Conservation (phyloP, 2,888 invertebrate species). For the Beris chalybata region DNA sequence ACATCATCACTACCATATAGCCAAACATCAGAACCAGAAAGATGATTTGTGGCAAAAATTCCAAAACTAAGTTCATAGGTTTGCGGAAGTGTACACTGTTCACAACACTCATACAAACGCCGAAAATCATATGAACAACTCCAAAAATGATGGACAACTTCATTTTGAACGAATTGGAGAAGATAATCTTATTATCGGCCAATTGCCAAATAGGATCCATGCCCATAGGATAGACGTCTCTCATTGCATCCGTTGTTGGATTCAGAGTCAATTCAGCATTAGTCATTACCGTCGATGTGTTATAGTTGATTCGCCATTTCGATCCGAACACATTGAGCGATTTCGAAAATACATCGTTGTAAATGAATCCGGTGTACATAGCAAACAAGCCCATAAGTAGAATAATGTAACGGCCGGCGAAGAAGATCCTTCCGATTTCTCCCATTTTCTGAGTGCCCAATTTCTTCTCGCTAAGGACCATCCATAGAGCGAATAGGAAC, state of each 20-base stretch:
- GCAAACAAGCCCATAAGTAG: constrained; percentile 96
- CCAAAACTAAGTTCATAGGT: constrained; percentile 70
- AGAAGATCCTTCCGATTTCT: constrained; percentile 97
- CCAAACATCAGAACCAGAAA: constrained; percentile 86
- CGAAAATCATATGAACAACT: constrained; percentile 92
- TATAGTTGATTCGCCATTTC: constrained; percentile 70
- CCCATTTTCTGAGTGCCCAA: constrained; percentile 70
- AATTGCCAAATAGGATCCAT: constrained; percentile 78
- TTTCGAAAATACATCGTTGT: constrained; percentile 97
- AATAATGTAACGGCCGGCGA: constrained; percentile 96
- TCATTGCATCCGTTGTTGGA: constrained; percentile 60
- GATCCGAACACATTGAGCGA: constrained; percentile 93
- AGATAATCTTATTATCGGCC: constrained; percentile 88
- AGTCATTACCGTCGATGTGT: constrained; percentile 56
- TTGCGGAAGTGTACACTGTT: constrained; percentile 75
- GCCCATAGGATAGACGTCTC: constrained; percentile 73
- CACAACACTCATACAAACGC: constrained; percentile 79
- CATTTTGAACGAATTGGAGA: constrained; percentile 96
- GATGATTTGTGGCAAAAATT: constrained; percentile 90
- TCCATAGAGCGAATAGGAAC: constrained; percentile 75
- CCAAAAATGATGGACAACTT: constrained; percentile 93
- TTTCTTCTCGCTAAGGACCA: constrained; percentile 79
- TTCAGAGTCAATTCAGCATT: constrained; percentile 63
- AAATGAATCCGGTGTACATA: constrained; percentile 96
- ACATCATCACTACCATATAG: constrained; percentile 89